Evolutionary conservation across 2,797 vertebrate species (phyloP).

Genomic region (Peromyscus nudipes): DNA sequence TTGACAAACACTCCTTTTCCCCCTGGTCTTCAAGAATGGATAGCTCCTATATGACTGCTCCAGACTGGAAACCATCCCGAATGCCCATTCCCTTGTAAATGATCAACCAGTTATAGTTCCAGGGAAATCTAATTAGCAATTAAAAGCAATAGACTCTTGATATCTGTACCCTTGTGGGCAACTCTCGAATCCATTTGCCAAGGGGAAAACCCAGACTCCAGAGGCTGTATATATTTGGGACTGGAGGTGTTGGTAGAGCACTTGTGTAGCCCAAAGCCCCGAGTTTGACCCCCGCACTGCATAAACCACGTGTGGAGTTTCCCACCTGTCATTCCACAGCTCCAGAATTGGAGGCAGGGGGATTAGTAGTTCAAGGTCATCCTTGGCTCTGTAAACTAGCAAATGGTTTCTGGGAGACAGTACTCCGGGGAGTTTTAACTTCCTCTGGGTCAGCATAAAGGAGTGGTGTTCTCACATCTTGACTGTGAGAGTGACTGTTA

Average conservation of each 20-base stretch:
- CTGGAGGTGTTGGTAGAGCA: neutral
- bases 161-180: rapidly evolving
- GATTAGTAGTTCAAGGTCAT: neutral
- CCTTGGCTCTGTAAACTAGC: neutral
- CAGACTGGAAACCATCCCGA: neutral
- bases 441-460: neutral
- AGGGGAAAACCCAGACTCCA: neutral
- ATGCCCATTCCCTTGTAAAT: neutral
- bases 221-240: rapidly evolving
- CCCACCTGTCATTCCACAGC: neutral
- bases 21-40: neutral
- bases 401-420: neutral
- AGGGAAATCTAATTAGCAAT: neutral
- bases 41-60: neutral
- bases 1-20: neutral
- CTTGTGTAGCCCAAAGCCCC: neutral
- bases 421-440: neutral
- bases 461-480: neutral
- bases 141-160: neutral
- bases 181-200: neutral
- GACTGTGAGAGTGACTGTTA: neutral
- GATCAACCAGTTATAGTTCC: neutral
- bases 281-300: neutral
- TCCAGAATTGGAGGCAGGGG: neutral
- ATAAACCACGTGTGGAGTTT: neutral